These are phyloP conservation scores for Drosophila austrosaltans DNA, from an alignment of 2,888 invertebrate genomes.

Conservation along the genomic window DNA sequence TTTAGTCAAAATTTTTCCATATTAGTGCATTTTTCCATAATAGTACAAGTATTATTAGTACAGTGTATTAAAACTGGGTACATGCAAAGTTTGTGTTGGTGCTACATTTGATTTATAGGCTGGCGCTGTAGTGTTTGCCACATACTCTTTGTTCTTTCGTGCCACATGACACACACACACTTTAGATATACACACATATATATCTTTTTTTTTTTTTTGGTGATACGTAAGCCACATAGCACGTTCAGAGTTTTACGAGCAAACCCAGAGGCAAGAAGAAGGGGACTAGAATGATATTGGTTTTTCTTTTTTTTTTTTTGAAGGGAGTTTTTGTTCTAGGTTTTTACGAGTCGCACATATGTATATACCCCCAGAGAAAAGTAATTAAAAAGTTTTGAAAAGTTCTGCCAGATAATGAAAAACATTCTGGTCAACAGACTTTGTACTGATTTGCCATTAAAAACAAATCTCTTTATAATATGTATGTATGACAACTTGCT, in stretches of 20 bases:
- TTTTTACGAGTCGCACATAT: not conserved
- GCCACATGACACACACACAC: slow-evolving; percentile 22
- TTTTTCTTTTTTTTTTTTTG: not conserved
- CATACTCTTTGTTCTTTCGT: not conserved
- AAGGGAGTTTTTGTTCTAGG: not conserved
- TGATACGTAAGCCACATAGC: slow-evolving; percentile 23
- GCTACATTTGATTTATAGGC: slow-evolving; percentile 22
- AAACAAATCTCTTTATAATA: not conserved
- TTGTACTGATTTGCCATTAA: not conserved
- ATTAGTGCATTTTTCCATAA: no score
- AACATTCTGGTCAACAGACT: not conserved
- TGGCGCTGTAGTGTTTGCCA: not conserved
- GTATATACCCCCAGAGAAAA: not conserved
- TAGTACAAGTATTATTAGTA: no score
- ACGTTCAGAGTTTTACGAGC: slow-evolving; percentile 31
- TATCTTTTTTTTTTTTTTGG: slow-evolving; percentile 43
- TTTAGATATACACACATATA: slow-evolving; percentile 6
- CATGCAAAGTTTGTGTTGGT: slow-evolving; percentile 4
- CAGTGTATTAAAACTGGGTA: not conserved
- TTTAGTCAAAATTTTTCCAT: no score
- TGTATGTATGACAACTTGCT: not conserved
- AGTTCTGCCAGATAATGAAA: not conserved
- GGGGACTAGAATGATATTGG: not conserved
- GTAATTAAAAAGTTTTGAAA: slow-evolving; percentile 3
- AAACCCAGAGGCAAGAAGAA: not conserved